Conservation (phyloP, 2,113 vertebrate genomes). For the Heterocephalus glaber region DNA sequence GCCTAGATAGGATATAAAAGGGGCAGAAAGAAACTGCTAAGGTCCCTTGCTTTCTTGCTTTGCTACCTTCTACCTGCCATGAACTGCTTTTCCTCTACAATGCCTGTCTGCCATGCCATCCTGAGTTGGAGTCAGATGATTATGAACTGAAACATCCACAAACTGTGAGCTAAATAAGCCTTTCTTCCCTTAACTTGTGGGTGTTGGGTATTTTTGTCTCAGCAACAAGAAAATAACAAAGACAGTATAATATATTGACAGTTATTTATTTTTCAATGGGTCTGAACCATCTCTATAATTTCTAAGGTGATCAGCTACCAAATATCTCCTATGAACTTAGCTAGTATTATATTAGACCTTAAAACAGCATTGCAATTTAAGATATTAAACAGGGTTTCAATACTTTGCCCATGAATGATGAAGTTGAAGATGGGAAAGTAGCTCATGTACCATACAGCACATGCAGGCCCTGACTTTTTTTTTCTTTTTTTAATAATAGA, state of each 20-base stretch:
- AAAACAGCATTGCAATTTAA: background rate
- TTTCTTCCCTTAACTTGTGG: background rate
- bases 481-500: background rate
- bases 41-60: background rate
- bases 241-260: background rate
- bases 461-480: background rate
- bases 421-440: background rate
- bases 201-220: background rate
- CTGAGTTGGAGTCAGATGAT: background rate
- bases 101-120: background rate
- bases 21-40: background rate
- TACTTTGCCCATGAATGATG: background rate
- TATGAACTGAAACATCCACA: background rate
- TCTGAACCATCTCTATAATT: slow-evolving; percentile 20
- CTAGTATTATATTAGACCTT: background rate
- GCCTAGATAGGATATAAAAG: background rate
- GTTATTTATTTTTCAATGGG: background rate
- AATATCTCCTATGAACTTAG: background rate
- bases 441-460: rapidly evolving
- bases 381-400: background rate
- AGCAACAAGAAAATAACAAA: background rate
- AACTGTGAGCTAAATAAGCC: background rate
- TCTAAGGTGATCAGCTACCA: background rate
- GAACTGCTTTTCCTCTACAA: background rate
- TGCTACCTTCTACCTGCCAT: background rate